Percentiles rank a stretch among this genome's conserved stretches.
Evolutionary conservation across 1,140 invertebrate genomes (phyloP).

Genomic region (Neotoxoptera formosana): DNA sequence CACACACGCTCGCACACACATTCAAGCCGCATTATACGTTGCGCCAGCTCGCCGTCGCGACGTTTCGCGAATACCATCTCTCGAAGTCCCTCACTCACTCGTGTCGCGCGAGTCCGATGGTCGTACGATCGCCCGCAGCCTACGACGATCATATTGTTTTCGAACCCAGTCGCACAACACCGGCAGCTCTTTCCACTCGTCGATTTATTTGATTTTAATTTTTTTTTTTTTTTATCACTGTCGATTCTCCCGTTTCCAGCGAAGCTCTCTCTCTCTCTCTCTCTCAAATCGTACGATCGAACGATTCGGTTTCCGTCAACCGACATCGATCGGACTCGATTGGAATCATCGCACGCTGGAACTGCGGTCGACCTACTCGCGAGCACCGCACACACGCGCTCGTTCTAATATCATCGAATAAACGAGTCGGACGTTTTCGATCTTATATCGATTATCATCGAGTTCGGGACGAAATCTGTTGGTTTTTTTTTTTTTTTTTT

Average conservation of each 20-base stretch:
- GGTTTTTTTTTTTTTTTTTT: neutral
- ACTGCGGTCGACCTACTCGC: neutral
- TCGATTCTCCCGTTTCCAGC: neutral
- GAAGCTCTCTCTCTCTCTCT: neutral
- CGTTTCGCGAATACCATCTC: slow-evolving; percentile 11
- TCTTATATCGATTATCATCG: neutral
- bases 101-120: neutral
- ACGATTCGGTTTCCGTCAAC: neutral
- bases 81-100: neutral
- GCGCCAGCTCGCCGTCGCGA: neutral
- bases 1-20: neutral
- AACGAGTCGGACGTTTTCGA: neutral
- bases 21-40: neutral
- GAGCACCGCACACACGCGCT: neutral
- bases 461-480: neutral
- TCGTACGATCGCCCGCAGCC: neutral
- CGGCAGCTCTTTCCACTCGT: neutral
- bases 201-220: neutral
- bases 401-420: neutral
- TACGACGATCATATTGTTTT: too few relatives aligned
- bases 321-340: neutral
- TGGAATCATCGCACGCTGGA: neutral
- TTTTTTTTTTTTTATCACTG: too few relatives aligned
- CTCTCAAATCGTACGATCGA: neutral
- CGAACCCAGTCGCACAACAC: neutral